These are phyloP conservation scores for Polydrusus cervinus DNA, from an alignment of 2,888 invertebrate species.

Conservation along the genomic window DNA sequence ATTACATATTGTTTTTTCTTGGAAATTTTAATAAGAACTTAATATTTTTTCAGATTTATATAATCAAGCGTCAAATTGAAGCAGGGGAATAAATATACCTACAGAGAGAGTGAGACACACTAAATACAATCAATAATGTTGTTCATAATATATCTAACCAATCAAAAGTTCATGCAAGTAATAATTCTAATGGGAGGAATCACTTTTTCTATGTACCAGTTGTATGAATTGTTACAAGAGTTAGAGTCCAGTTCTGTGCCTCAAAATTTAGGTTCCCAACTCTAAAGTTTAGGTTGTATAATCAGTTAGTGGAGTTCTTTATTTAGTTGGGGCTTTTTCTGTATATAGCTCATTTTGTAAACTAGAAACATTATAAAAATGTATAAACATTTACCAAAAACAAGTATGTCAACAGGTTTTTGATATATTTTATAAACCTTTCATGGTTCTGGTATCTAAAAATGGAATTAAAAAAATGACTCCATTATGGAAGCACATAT, in stretches of 20 bases:
- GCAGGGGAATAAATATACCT: slow-evolving; percentile 6
- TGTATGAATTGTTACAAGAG: slow-evolving; percentile 53
- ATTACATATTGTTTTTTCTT: slow-evolving; percentile 65
- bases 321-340: no score
- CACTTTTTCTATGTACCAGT: slow-evolving; percentile 66
- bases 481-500: no score
- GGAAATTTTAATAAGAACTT: background rate
- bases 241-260: slow-evolving; percentile 12
- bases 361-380: no score
- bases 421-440: no score
- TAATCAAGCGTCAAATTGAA: slow-evolving; percentile 43
- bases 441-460: no score
- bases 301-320: no score
- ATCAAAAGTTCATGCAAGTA: slow-evolving; percentile 68
- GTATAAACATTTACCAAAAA: no score
- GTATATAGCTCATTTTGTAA: no score
- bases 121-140: slow-evolving; percentile 61
- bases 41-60: slow-evolving; percentile 40
- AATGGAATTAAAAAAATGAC: no score
- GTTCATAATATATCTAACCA: slow-evolving; percentile 68
- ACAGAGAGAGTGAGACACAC: background rate
- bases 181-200: slow-evolving; percentile 67
- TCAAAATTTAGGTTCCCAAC: slow-evolving; percentile 22
- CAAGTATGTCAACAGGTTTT: no score
- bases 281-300: background rate